phyloP scores from a whole-genome alignment of 2,113 vertebrate genomes.

The Amphilophus citrinellus region DNA sequence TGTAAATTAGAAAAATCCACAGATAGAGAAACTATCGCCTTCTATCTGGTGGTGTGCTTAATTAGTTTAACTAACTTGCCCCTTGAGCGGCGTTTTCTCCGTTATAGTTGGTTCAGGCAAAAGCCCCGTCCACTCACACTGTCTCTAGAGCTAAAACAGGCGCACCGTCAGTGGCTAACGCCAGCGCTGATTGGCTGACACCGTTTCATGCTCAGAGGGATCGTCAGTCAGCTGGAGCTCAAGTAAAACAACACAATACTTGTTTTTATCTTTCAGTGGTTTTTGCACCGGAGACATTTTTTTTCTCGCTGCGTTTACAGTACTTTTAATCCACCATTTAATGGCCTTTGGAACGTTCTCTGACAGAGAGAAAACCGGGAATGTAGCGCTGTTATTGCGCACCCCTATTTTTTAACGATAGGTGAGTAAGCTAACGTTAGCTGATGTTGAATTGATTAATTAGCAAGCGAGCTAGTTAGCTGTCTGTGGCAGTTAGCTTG shows the following conservation, averaged over 20 bases:
- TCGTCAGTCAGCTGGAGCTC: constrained; percentile 58
- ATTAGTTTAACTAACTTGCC: fast-evolving
- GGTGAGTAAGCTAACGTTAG: constrained; percentile 68
- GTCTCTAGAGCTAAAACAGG: fast-evolving
- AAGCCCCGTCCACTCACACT: not conserved
- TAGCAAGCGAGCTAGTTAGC: constrained; percentile 39
- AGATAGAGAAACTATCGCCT: not conserved
- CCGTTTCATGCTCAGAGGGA: constrained; percentile 10
- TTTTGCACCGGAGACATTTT: not conserved
- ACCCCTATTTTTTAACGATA: constrained; percentile 6
- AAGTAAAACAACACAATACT: constrained; percentile 33
- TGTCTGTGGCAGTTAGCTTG: not conserved
- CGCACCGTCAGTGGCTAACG: constrained; percentile 3
- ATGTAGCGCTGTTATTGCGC: not conserved
- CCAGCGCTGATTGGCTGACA: constrained; percentile 68
- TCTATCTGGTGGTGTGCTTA: not conserved
- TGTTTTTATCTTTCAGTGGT: constrained; percentile 39
- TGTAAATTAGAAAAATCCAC: not conserved
- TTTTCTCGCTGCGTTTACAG: not conserved
- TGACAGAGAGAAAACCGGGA: not conserved
- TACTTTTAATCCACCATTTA: not conserved
- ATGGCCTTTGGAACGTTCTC: not conserved
- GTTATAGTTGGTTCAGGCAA: not conserved
- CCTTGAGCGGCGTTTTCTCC: not conserved
- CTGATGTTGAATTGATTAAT: constrained; percentile 43